Evolutionary conservation across 2,888 invertebrate species (phyloP), one percentile per base, ranked within the genome.

Genomic region (Vesta saturnalis): DNA sequence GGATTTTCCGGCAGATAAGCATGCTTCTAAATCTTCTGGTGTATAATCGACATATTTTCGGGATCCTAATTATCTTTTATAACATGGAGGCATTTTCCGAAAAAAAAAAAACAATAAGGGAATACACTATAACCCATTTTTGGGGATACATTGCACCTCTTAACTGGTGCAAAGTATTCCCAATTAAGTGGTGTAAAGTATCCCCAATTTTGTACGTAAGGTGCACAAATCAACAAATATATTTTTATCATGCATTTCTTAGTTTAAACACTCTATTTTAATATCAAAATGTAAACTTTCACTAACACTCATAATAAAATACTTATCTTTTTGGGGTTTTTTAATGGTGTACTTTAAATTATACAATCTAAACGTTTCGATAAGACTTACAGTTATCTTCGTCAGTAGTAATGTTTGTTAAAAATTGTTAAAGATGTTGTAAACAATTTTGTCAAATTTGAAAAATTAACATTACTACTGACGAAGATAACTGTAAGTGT

Each of bases 181-280:
- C n/a, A n/a, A n/a, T n/a, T n/a, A n/a, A n/a, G 30, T 30, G 30
- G 43, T 43, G 59, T 15, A 59, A 59, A 59, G 59, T 59, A 59
- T 59, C 39, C 59, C 46, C 59, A 59, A 18, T 59, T 59, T 59
- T 19, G 30, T 12, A 35, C 16, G 15, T 16, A 43, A 6, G n/a
- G 43, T 39, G 21, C 43, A 43, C 15, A 4, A 35, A 43, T 16
- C n/a, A 18, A 49, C 15, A 49, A 16, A 49, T 49, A 49, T 15
- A n/a, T 16, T 16, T 15, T 15, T 16, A 18, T 16, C n/a, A n/a
- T 49, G 18, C 6, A 16, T 49, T 49, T 15, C 49, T 30, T 30
- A 30, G 5, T 30, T 30, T 4, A 30, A 30, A 10, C 4, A 30
- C 30, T 30, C 30, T 30, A 30, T 30, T 30, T 30, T 30, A 30